Base-by-base conservation (phyloP, 2,113 vertebrate species). In the Hiodon tergisus region DNA sequence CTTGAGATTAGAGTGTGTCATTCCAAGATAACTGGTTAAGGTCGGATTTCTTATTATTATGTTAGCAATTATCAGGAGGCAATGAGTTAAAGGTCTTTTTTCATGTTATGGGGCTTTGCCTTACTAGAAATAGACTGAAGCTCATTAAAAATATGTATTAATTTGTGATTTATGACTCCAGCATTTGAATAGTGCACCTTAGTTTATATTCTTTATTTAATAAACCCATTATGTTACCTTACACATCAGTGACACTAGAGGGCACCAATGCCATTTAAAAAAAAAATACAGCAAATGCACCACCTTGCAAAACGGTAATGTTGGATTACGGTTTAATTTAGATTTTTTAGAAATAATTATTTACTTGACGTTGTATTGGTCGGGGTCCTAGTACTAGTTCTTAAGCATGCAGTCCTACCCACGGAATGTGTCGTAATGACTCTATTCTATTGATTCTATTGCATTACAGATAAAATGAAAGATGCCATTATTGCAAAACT, bases 401-500 rank as follows among this genome's bases (percentile, higher is more conserved):
- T 63, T 6, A 10, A 17, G 16, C n/a, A n/a, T 13, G 61, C 61
- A 63, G 11, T 31, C 16, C 72, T 57, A 31, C 31, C 31, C 31
- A 31, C 31, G 31, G 31, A 31, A 31, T 31, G 61, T 31, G 16
- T 63, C 0, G 16, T 63, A 63, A 63, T 6, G 16, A 63, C n/a
- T 31, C 31, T 31, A 2, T 31, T 31, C 31, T 31, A 31, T 31
- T 31, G 46, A 63, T 31, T 63, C 4, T 0, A 81, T 84, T 53
- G 5, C n/a, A 54, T 77, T 58, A 2, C 81, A 99, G 97, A 98
- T 88, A 98, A 93, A 86, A 98, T 99, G 97, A 98, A 97, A 88
- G 96, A 98, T 55, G 96, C 88, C 14, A 90, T 98, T 76, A 95
- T 99, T 70, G 96, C 97, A 54, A 99, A 98, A 82, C 83, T 99